Base-by-base conservation (phyloP, 2,113 vertebrate species). In the Madoqua kirkii region DNA sequence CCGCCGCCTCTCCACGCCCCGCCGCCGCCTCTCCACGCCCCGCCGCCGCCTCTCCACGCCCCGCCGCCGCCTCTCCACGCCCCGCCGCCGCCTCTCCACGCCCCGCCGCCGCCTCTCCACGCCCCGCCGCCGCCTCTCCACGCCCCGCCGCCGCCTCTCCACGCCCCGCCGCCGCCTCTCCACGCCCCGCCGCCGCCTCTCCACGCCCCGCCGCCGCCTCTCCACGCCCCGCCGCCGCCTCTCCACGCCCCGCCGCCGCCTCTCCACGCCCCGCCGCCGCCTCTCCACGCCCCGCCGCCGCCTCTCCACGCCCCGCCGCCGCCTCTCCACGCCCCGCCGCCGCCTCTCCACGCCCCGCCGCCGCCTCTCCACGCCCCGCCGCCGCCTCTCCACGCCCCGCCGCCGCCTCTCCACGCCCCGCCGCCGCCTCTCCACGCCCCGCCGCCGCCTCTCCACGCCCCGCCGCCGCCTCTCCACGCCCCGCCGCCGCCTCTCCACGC, bases 41-140 rank as follows among this genome's bases (percentile, higher is more conserved):
- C 1, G 4, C n/a, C 55, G 88, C 6, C 59, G 57, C 3, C 60
- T 1, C 60, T 4, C 40, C 27, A 0, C 0, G 50, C 54, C 11
- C 2, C 3, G 52, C 59, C 95, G n/a, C n/a, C n/a, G n/a, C n/a
- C n/a, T n/a, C n/a, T n/a, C n/a, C n/a, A n/a, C n/a, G 0, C 33
- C 52, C 7, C 1, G 4, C n/a, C 55, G 88, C 6, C 59, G 57
- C 3, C 60, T 1, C 60, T 4, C 40, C 27, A 0, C 0, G 50
- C 54, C 11, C 2, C 3, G 52, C 59, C 95, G n/a, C n/a, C n/a
- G n/a, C n/a, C n/a, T n/a, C n/a, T n/a, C n/a, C n/a, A n/a, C n/a
- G 0, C 33, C 52, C 7, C 1, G 4, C n/a, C 55, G 88, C 6
- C 59, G 57, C 3, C 60, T 1, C 60, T 4, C 40, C 27, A 0